Evolutionary conservation across 2,888 invertebrate species (phyloP), one percentile per base, ranked within the genome.

Genomic region (Nysson spinosus): DNA sequence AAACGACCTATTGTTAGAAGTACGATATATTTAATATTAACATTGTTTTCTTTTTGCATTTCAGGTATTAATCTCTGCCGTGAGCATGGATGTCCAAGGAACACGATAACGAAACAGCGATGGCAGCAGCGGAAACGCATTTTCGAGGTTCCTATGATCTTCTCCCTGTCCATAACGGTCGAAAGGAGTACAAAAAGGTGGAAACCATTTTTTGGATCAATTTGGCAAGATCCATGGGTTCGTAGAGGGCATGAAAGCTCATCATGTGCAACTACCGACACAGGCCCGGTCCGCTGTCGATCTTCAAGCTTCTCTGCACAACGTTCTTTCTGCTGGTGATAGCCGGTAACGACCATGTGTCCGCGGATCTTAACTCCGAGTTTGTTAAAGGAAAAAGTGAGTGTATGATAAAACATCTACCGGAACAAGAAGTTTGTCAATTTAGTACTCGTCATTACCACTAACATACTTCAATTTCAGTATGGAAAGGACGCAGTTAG

Each of bases 361-460:
- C 79, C 54, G 82, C 83, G 46, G 84, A 87, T 54, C 80, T 83
- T 72, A 83, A 89, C 79, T 92, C 92, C 77, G 93, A 93, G 86
- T 93, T 93, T 86, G 93, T 93, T 86, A 93, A 93, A 88, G 93
- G 93, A 87, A 93, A 93, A 88, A 93, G 93, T 93, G 91, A 93
- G 93, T 92, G 49, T n/a, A n/a, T n/a, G n/a, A n/a, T n/a, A n/a
- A n/a, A n/a, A n/a, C n/a, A n/a, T n/a, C n/a, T n/a, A n/a, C n/a
- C n/a, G n/a, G n/a, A n/a, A n/a, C n/a, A n/a, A n/a, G n/a, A n/a
- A n/a, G n/a, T n/a, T n/a, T n/a, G n/a, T n/a, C n/a, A n/a, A n/a
- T n/a, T n/a, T n/a, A n/a, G n/a, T n/a, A n/a, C n/a, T n/a, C n/a
- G n/a, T n/a, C n/a, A n/a, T 14, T 14, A 14, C 16, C 14, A 1